phyloP scores from a whole-genome alignment of 2,113 vertebrate genomes.

The Campylomormyrus numenius region DNA sequence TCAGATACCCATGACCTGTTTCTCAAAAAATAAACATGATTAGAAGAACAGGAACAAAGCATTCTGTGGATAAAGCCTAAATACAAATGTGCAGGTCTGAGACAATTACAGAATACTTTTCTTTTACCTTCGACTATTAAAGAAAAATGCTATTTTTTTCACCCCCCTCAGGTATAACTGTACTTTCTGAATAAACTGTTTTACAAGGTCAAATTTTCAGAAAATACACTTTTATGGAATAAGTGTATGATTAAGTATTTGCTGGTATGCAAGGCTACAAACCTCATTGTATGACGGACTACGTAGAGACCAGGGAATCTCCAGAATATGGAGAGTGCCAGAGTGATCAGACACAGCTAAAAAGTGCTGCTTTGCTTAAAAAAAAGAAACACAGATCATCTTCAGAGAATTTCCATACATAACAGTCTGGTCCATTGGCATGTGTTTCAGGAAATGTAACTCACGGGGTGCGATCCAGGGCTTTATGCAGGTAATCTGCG shows the following conservation, averaged over 20 bases:
- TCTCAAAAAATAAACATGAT: not conserved
- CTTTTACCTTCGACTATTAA: not conserved
- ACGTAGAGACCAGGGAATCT: constrained; percentile 69
- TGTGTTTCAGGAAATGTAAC: constrained; percentile 29
- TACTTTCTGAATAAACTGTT: not conserved
- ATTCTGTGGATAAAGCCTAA: not conserved
- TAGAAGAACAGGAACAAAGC: not conserved
- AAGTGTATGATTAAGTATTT: not conserved
- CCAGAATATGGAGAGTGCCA: constrained; percentile 73
- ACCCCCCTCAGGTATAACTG: not conserved
- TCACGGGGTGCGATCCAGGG: constrained; percentile 67
- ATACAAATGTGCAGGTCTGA: not conserved
- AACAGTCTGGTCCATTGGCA: not conserved
- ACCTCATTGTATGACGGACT: constrained; percentile 69
- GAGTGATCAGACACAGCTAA: constrained; percentile 73
- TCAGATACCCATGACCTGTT: not conserved
- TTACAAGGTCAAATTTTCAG: not conserved
- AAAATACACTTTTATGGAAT: not conserved
- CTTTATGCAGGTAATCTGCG: constrained; percentile 71
- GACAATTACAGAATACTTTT: not conserved
- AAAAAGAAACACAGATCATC: constrained; percentile 20
- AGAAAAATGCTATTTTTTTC: not conserved
- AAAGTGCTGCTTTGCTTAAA: constrained; percentile 72
- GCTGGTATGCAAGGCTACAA: constrained; percentile 31
- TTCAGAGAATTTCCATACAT: not conserved